Conservation (phyloP, 2,888 invertebrate species). For the Cyclophora punctaria region DNA sequence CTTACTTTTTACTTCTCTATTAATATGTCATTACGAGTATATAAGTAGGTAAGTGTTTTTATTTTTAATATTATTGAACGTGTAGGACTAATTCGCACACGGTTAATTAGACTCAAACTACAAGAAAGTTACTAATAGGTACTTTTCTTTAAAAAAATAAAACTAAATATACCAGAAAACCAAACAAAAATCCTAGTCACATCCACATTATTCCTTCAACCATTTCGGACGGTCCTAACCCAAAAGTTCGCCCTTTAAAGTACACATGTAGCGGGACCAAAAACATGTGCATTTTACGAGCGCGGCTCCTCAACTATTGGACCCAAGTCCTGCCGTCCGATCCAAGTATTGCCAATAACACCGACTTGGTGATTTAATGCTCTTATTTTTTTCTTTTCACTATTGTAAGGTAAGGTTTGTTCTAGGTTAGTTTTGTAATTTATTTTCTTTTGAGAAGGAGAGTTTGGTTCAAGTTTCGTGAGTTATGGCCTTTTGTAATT, state of each 20-base stretch:
- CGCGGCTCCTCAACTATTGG: conserved; percentile 50
- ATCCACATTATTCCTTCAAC: conserved; percentile 31
- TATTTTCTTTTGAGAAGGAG: background rate
- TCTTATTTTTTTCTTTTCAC: background rate
- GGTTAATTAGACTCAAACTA: no score
- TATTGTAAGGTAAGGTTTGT: conserved; percentile 8
- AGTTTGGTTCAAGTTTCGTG: no score
- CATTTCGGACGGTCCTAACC: conserved; percentile 61
- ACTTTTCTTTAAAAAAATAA: no score
- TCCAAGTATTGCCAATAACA: conserved; percentile 20
- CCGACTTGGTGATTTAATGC: conserved; percentile 11
- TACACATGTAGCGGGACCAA: conserved; percentile 61
- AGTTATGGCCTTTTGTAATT: no score
- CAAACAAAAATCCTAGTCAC: conserved; percentile 3
- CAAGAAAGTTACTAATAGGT: no score
- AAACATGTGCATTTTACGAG: conserved; percentile 71
- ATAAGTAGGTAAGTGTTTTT: no score
- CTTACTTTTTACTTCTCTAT: no score
- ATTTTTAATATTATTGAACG: no score
- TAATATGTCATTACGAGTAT: no score
- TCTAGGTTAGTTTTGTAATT: background rate
- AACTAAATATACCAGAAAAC: no score
- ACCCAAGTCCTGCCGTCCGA: conserved; percentile 38
- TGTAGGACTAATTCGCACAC: no score
- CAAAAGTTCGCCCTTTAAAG: conserved; percentile 64